Conservation (phyloP, 2,888 invertebrate genomes). For the Andricus curvator region DNA sequence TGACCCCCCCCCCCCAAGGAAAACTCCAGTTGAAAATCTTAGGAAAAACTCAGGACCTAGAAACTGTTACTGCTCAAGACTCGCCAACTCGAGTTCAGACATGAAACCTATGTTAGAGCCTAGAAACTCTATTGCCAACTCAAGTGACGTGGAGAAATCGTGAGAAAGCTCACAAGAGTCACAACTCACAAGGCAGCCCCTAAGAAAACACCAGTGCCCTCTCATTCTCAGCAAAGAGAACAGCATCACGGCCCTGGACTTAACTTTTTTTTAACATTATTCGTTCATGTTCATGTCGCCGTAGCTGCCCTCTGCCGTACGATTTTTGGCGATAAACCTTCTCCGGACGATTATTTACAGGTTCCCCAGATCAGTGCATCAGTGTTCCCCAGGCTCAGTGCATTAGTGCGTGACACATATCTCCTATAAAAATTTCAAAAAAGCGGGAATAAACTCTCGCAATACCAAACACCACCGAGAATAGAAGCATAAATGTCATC, state of each 20-base stretch:
- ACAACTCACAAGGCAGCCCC: slow-evolving; percentile 31
- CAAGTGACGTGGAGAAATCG: slow-evolving; percentile 28
- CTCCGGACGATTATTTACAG: slow-evolving; percentile 16
- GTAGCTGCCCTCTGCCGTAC: slow-evolving; percentile 72
- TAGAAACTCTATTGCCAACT: neutral
- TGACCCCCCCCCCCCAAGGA: neutral
- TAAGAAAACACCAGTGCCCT: slow-evolving; percentile 9
- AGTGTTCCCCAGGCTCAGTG: neutral
- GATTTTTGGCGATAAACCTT: slow-evolving; percentile 70
- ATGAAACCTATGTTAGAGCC: neutral
- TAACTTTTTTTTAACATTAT: slow-evolving; percentile 55
- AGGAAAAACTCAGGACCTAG: neutral
- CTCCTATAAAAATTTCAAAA: neutral
- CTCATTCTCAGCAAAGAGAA: slow-evolving; percentile 5
- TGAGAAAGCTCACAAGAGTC: slow-evolving; percentile 15
- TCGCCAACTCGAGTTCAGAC: neutral
- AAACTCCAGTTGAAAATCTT: too few species aligned
- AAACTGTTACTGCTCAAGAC: slow-evolving; percentile 1
- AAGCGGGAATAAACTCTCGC: slow-evolving; percentile 7
- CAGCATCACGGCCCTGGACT: slow-evolving; percentile 49
- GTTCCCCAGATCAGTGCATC: neutral
- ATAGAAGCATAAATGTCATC: neutral
- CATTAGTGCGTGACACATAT: neutral
- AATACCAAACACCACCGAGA: neutral
- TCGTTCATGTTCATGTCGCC: slow-evolving; percentile 47